phyloP scores from a whole-genome alignment of 2,888 invertebrate genomes.

The Slavum lentiscoides region DNA sequence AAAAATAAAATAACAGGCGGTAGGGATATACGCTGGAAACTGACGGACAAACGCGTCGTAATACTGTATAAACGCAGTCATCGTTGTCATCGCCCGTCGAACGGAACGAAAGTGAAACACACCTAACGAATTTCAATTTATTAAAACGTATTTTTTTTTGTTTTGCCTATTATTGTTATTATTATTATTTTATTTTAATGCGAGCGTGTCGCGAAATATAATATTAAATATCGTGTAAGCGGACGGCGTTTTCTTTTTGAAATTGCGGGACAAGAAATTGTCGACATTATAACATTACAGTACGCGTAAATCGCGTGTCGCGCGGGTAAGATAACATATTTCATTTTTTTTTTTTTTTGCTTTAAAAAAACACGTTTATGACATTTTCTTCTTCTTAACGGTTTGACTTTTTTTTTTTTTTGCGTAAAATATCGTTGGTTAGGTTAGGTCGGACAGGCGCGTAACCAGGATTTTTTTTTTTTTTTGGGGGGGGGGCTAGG shows the following conservation, averaged over 20 bases:
- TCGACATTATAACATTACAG: no score
- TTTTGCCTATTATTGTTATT: no score
- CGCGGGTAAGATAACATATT: no score
- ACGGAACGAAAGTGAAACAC: slow-evolving; percentile 52
- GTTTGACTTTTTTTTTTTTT: no score
- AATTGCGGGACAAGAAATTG: not conserved
- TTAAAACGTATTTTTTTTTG: not conserved
- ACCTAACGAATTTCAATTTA: slow-evolving; percentile 37
- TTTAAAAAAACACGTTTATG: no score
- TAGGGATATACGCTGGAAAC: slow-evolving; percentile 42
- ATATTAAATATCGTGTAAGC: not conserved
- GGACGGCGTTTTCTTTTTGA: not conserved
- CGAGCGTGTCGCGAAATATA: slow-evolving; percentile 7
- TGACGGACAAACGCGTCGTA: slow-evolving; percentile 43
- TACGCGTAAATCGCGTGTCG: no score
- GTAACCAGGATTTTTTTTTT: no score
- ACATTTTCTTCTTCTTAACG: no score
- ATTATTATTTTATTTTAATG: not conserved
- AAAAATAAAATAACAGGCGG: slow-evolving; percentile 1
- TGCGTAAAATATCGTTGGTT: no score
- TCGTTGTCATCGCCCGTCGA: slow-evolving; percentile 50
- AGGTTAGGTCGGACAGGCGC: no score
- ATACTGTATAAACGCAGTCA: slow-evolving; percentile 25
- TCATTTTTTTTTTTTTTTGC: no score
- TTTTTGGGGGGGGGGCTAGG: no score